These are phyloP conservation scores for Orthosia incerta DNA, from an alignment of 2,888 invertebrate species.

Conservation along the genomic window DNA sequence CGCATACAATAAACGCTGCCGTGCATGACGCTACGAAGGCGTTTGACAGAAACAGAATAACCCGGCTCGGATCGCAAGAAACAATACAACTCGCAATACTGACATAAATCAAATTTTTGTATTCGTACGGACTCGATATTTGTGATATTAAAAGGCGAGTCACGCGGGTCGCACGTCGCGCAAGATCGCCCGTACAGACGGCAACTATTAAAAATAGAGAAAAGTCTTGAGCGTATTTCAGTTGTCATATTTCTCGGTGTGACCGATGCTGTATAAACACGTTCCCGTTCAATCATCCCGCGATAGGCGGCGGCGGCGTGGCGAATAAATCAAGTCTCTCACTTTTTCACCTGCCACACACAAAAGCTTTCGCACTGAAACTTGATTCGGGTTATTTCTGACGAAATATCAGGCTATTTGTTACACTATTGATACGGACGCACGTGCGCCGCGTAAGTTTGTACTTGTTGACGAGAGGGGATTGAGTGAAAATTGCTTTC, in stretches of 20 bases:
- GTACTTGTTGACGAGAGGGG: constrained; percentile 89
- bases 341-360: constrained; percentile 91
- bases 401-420: constrained; percentile 91
- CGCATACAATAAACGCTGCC: constrained; percentile 71
- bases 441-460: constrained; percentile 89
- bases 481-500: constrained; percentile 90
- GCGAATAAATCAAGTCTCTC: constrained; percentile 90
- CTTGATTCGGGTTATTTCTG: constrained; percentile 91
- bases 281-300: constrained; percentile 89
- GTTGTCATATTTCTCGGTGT: constrained; percentile 88
- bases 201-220: constrained; percentile 71
- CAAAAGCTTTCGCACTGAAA: constrained; percentile 90
- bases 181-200: constrained; percentile 67
- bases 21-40: constrained; percentile 75
- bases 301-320: constrained; percentile 89
- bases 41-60: constrained; percentile 84
- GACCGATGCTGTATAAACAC: constrained; percentile 88
- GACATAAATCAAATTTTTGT: constrained; percentile 85
- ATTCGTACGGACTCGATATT: constrained; percentile 74
- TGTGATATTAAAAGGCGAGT: constrained; percentile 81
- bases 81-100: constrained; percentile 82
- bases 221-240: constrained; percentile 77
- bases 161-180: constrained; percentile 73
- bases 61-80: constrained; percentile 75
- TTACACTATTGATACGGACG: constrained; percentile 90